These are phyloP conservation scores for Holacanthella duospinosa DNA, from an alignment of 2,888 invertebrate genomes.

Conservation along the genomic window DNA sequence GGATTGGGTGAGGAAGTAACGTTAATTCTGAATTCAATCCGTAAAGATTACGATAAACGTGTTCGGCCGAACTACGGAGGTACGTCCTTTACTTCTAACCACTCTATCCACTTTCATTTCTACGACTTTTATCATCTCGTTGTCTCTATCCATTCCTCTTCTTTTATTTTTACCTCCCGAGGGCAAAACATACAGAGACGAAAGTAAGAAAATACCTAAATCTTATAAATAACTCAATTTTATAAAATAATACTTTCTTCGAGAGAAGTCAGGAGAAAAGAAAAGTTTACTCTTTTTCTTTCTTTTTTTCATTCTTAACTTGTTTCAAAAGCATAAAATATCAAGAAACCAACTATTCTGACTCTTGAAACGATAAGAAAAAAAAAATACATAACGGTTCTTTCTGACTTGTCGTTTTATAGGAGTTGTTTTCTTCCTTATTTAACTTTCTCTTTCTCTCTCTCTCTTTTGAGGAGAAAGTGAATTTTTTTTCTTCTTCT, in stretches of 20 bases:
- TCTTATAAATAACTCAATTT: background rate
- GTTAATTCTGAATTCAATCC: constrained; percentile 87
- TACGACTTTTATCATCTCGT: background rate
- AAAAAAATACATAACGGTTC: too few species aligned
- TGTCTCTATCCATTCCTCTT: background rate
- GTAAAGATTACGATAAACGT: constrained; percentile 96
- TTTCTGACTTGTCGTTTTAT: too few species aligned
- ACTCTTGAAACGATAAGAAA: too few species aligned
- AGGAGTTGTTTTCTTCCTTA: too few species aligned
- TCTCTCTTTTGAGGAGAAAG: too few species aligned
- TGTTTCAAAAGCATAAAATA: background rate
- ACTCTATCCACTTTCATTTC: too few species aligned
- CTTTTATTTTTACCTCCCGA: too few species aligned
- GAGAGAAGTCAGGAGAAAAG: background rate
- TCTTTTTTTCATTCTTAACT: background rate
- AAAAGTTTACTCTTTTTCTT: background rate
- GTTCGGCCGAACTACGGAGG: constrained; percentile 98
- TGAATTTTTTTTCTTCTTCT: too few species aligned
- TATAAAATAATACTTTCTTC: background rate
- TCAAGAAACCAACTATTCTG: too few species aligned
- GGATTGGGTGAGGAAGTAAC: constrained; percentile 56
- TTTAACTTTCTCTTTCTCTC: too few species aligned
- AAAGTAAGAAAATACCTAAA: background rate
- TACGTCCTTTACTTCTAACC: too few species aligned
- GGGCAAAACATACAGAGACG: background rate